These are phyloP conservation scores for Corythoichthys haematopterus DNA, from an alignment of 2,113 vertebrate genomes.

Conservation along the genomic window DNA sequence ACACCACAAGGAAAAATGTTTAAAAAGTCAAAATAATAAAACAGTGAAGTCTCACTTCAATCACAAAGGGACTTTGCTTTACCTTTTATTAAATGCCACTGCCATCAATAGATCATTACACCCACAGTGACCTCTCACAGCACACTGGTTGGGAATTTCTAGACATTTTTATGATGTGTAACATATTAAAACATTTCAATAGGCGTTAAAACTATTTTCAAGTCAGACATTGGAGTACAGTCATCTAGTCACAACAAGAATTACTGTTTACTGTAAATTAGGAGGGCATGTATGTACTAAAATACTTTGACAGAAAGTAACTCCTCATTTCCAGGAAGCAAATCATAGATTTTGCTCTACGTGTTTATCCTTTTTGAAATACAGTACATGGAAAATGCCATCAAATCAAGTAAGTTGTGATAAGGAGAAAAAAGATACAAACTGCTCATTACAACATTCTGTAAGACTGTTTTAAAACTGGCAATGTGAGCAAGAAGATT, in stretches of 20 bases:
- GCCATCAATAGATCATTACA: no score
- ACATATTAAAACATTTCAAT: not conserved
- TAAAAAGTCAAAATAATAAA: not conserved
- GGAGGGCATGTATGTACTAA: slow-evolving; percentile 1
- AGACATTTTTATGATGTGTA: not conserved
- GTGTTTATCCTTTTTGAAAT: slow-evolving; percentile 1
- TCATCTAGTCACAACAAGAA: not conserved
- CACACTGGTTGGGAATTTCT: not conserved
- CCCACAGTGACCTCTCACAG: no score
- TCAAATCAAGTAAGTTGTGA: slow-evolving; percentile 2
- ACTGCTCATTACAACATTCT: slow-evolving; percentile 25
- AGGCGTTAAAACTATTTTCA: not conserved
- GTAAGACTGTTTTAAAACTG: slow-evolving; percentile 24
- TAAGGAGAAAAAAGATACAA: not conserved
- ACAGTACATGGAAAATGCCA: not conserved
- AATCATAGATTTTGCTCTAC: slow-evolving; percentile 11
- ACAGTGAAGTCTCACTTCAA: not conserved
- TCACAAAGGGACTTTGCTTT: not conserved
- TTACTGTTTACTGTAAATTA: not conserved
- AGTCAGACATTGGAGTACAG: not conserved
- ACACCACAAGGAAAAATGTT: not conserved
- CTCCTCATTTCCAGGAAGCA: slow-evolving; percentile 1
- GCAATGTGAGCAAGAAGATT: slow-evolving; percentile 37
- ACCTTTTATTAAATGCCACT: no score
- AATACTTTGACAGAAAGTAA: slow-evolving; percentile 24